Conservation (phyloP, 1,140 invertebrate genomes). For the Scaptomyza graminum region DNA sequence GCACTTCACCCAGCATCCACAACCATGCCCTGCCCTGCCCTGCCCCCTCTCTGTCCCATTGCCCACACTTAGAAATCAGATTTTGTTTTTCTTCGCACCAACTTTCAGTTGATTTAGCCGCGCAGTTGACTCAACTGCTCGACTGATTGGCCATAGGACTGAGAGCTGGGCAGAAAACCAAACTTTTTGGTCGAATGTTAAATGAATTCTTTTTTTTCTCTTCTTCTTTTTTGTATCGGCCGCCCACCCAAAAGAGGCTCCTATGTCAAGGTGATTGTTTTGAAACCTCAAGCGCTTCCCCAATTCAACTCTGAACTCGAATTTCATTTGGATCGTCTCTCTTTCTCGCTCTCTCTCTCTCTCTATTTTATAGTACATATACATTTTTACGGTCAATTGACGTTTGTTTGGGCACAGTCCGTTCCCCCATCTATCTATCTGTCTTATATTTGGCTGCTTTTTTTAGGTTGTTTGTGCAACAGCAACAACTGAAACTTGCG, state of each 20-base stretch:
- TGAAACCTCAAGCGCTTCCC: constrained; percentile 75
- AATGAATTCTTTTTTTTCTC: too few species aligned
- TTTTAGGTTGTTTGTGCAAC: too few species aligned
- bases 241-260: constrained; percentile 8
- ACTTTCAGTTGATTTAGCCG: constrained; percentile 79
- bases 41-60: constrained; percentile 18
- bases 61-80: constrained; percentile 57
- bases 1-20: constrained; percentile 40
- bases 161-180: constrained; percentile 34
- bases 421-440: not conserved
- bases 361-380: constrained; percentile 48
- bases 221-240: too few species aligned
- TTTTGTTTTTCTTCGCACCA: constrained; percentile 82
- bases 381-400: constrained; percentile 80
- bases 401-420: constrained; percentile 61
- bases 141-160: constrained; percentile 64
- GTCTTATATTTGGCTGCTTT: constrained; percentile 46
- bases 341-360: too few species aligned
- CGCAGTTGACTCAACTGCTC: constrained; percentile 49
- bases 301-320: constrained; percentile 3
- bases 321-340: not conserved
- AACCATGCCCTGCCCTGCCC: not conserved
- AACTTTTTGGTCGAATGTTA: constrained; percentile 53
- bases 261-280: constrained; percentile 75
- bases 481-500: constrained; percentile 65